Evolutionary conservation across 2,797 vertebrate species (phyloP).

Genomic region (Poeciliopsis paucimaculata): DNA sequence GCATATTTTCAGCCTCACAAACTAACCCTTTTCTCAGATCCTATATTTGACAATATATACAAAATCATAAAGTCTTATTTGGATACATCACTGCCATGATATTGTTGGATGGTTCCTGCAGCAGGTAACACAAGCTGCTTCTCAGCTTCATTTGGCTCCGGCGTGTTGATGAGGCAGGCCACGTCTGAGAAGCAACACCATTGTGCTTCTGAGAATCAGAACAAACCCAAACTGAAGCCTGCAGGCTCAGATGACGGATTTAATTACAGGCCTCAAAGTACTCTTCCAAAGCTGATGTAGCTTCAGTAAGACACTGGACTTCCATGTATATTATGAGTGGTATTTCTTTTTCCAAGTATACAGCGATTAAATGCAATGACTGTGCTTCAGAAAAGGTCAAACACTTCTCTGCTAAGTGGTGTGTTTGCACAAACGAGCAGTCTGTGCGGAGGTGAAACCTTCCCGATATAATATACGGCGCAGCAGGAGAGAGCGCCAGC

Average conservation of each 20-base stretch:
- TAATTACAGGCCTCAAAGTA: constrained; percentile 3
- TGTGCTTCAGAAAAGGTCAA: constrained; percentile 63
- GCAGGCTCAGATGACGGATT: neutral
- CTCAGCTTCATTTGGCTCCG: neutral
- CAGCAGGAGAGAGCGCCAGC: neutral
- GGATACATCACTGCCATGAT: neutral
- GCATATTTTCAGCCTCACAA: neutral
- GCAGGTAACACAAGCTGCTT: neutral
- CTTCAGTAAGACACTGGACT: constrained; percentile 1
- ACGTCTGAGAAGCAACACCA: neutral
- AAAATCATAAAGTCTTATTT: neutral
- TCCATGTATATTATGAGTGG: constrained; percentile 5
- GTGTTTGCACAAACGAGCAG: constrained; percentile 9
- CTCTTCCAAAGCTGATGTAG: neutral
- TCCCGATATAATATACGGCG: constrained; percentile 4
- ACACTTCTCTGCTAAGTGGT: constrained; percentile 36
- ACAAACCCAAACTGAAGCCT: neutral
- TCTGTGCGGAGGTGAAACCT: constrained; percentile 11
- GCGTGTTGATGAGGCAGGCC: neutral
- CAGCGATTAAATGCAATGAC: constrained; percentile 36
- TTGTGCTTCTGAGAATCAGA: constrained; percentile 6
- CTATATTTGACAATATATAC: no score
- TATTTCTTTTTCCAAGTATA: constrained; percentile 35
- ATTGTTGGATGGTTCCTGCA: neutral
- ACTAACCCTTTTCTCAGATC: neutral